Conservation (phyloP, 2,113 vertebrate species). For the Macaca nemestrina region DNA sequence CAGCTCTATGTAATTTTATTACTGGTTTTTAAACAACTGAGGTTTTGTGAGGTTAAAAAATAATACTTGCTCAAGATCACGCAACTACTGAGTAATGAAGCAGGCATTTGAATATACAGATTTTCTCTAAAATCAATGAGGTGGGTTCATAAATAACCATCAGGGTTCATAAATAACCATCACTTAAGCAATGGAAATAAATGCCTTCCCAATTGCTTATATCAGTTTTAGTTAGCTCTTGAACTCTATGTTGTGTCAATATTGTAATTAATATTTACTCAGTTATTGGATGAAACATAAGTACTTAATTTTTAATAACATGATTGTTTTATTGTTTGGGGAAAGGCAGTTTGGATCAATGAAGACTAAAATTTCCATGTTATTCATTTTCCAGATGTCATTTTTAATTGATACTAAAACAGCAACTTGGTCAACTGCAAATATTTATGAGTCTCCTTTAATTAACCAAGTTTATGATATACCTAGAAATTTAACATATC, state of each 20-base stretch:
- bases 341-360: constrained; percentile 48
- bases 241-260: constrained; percentile 31
- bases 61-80: background rate
- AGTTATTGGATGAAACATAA: constrained; percentile 51
- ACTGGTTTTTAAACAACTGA: background rate
- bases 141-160: background rate
- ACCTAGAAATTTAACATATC: background rate
- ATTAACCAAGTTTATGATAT: constrained; percentile 19
- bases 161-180: background rate
- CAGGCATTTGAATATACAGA: background rate
- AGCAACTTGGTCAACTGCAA: constrained; percentile 5
- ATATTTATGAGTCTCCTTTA: constrained; percentile 27
- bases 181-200: constrained; percentile 9
- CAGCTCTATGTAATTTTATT: background rate
- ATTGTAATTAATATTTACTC: constrained; percentile 62
- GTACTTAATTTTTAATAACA: constrained; percentile 62
- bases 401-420: constrained; percentile 60
- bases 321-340: constrained; percentile 36
- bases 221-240: constrained; percentile 13
- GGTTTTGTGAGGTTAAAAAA: background rate
- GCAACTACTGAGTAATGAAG: background rate
- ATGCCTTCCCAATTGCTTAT: background rate
- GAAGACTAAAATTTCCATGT: constrained; percentile 50
- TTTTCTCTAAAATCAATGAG: background rate
- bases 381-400: constrained; percentile 58